phyloP scores from a whole-genome alignment of 2,888 invertebrate genomes.

The Ferdinandea cuprea region DNA sequence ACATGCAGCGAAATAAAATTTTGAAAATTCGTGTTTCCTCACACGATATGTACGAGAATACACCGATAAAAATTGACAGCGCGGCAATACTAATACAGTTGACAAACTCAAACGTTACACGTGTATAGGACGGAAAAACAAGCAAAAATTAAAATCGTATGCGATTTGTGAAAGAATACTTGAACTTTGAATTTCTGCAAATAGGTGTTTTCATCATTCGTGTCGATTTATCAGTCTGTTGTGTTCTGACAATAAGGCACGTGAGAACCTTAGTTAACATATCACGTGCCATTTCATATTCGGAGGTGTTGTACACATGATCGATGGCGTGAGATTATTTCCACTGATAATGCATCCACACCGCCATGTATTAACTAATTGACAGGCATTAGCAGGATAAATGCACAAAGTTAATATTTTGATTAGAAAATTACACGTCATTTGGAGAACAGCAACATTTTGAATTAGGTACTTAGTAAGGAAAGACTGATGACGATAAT shows the following conservation, averaged over 20 bases:
- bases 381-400: constrained; percentile 13
- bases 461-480: neutral
- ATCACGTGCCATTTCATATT: neutral
- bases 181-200: neutral
- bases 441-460: no score
- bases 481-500: neutral
- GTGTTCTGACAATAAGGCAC: constrained; percentile 6
- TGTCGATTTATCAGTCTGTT: neutral
- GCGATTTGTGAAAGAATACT: neutral
- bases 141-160: neutral
- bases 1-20: neutral
- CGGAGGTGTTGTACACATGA: constrained; percentile 14
- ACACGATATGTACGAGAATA: neutral
- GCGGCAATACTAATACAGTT: neutral
- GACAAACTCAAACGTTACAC: neutral
- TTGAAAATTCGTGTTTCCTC: constrained; percentile 14
- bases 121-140: constrained; percentile 3
- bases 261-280: no score
- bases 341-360: constrained; percentile 3
- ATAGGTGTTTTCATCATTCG: neutral
- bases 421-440: neutral
- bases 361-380: no score
- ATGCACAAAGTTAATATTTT: constrained; percentile 14
- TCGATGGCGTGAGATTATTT: constrained; percentile 51
- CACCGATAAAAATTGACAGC: constrained; percentile 1